Base-by-base conservation (phyloP, 2,113 vertebrate genomes). In the Phalacrocorax pelagicus region DNA sequence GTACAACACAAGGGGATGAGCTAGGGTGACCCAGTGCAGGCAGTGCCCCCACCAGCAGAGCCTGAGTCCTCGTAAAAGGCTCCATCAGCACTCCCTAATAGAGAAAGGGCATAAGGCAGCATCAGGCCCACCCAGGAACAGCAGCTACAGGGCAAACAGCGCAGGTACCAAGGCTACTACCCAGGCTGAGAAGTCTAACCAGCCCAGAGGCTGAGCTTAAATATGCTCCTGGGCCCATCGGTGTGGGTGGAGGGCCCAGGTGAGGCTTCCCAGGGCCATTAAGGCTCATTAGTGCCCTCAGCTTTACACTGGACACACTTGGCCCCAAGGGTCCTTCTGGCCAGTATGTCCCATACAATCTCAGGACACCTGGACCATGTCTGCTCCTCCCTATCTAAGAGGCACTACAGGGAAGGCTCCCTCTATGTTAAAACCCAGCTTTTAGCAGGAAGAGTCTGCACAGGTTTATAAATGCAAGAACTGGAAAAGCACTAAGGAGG, bases 181-280 rank as follows among this genome's bases (percentile, higher is more conserved):
- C 27, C 0, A 38, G 0, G 0, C 26, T 49, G 0, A 67, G 5
- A 78, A 57, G 0, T 1, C 1, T 0, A 12, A 0, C 2, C 0
- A 1, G 0, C 0, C 1, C 49, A 6, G 29, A 77, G 17, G 38
- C 63, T 44, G 55, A 84, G 34, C 27, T 96, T 84, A 89, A 66
- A 47, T 44, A 10, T 3, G 13, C 19, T 81, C 36, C 65, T 6
- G 16, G 49, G 29, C 38, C 24, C 29, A 10, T 26, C 11, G 38
- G 5, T 2, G 2, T 65, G 44, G 10, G 12, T 72, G 12, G 47
- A 55, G 17, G 10, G 12, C 27, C 23, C 44, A 77, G 30, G 9
- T 85, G 72, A 77, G 29, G 38, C 23, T 86, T 32, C 17, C 78
- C 27, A 13, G 38, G 38, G 22, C 54, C 3, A 4, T 66, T 22